Evolutionary conservation across 2,888 invertebrate genomes (phyloP), one percentile per base, ranked within the genome.

Genomic region (Conistra vaccinii): DNA sequence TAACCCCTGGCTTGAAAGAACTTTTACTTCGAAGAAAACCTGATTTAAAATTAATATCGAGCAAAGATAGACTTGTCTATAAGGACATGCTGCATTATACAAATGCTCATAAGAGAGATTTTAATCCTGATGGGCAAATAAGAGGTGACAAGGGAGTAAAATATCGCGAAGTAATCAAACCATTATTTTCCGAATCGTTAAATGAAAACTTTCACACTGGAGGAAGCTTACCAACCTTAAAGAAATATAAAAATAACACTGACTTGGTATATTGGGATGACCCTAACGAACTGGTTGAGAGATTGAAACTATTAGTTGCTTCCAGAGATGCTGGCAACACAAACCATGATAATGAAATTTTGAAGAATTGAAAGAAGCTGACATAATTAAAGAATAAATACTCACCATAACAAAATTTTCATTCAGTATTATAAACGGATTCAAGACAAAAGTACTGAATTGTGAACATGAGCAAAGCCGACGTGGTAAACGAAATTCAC

Each of bases 361-460:
- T 6, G 60, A 60, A 60, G 60, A 60, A 35, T 23, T 60, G 23
- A 60, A 60, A 35, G 60, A 60, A 60, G 32, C 32, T 23, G 23
- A 23, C 12, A 32, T 32, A 23, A 60, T 60, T 60, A 60, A 60
- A 23, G 20, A 32, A 60, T 60, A 60, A 60, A 60, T 60, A 60
- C 3, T 23, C 0, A 5, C 0, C 23, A 10, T 60, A 23, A 12
- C 0, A 60, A 3, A 3, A 0, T 32, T 60, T 60, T 23, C 5
- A 23, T 60, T 32, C 32, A 60, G 58, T 60, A 60, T n/a, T n/a
- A n/a, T n/a, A n/a, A n/a, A n/a, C n/a, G n/a, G n/a, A n/a, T n/a
- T n/a, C n/a, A n/a, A n/a, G n/a, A n/a, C n/a, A n/a, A n/a, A n/a
- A n/a, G n/a, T n/a, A n/a, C n/a, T n/a, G n/a, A n/a, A n/a, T n/a